These are phyloP conservation scores for Rhinopithecus roxellana DNA, from an alignment of 2,113 vertebrate genomes.

Conservation along the genomic window DNA sequence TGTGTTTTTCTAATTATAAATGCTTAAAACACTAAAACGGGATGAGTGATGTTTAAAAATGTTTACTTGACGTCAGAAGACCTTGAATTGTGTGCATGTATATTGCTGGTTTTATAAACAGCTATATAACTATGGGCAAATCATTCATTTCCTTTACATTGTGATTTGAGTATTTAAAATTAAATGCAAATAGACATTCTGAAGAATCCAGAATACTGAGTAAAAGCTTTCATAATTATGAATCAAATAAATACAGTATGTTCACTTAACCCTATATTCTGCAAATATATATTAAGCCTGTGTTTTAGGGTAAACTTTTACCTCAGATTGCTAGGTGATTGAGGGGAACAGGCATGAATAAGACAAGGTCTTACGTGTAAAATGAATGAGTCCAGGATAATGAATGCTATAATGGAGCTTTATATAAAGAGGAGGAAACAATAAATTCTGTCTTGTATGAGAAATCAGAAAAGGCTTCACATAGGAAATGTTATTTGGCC, in stretches of 20 bases:
- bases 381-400: not conserved
- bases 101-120: not conserved
- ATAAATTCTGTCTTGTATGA: not conserved
- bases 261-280: not conserved
- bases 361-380: not conserved
- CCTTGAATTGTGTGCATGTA: not conserved
- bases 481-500: not conserved
- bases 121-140: not conserved
- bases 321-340: not conserved
- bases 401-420: not conserved
- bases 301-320: not conserved
- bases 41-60: not conserved
- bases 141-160: slow-evolving; percentile 27
- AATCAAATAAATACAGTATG: not conserved
- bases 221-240: not conserved
- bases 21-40: not conserved
- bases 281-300: not conserved
- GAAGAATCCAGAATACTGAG: not conserved
- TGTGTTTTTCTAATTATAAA: not conserved
- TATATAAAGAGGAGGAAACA: not conserved
- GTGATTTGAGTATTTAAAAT: not conserved
- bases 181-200: not conserved
- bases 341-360: not conserved
- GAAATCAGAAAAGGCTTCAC: not conserved
- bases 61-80: not conserved